Conservation (phyloP, 1,140 invertebrate genomes). For the Aphis craccivora region DNA sequence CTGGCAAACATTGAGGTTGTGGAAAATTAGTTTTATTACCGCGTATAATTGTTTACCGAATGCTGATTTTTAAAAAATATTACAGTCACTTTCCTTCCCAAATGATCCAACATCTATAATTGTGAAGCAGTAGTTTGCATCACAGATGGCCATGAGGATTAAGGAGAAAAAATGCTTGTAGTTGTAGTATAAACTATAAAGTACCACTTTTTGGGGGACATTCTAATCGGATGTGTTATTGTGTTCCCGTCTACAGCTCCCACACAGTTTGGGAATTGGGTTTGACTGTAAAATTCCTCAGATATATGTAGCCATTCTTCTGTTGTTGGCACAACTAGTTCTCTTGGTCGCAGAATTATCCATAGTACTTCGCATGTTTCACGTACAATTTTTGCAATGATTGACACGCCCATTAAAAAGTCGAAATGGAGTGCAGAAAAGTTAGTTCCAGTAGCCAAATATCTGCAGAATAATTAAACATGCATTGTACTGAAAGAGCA, state of each 20-base stretch:
- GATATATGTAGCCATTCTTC: background rate
- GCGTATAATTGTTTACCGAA: conserved; percentile 29
- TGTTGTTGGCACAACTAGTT: background rate
- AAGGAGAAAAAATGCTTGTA: conserved; percentile 32
- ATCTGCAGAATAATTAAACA: background rate
- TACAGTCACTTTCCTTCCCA: conserved; percentile 52
- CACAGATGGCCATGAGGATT: conserved; percentile 15
- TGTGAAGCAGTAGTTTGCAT: conserved; percentile 26
- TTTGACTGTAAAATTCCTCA: background rate
- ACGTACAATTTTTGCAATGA: background rate
- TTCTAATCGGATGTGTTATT: conserved; percentile 57
- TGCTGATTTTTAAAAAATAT: conserved; percentile 13
- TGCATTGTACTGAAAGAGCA: too few species aligned
- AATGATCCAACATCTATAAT: conserved; percentile 52
- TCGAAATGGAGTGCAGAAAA: background rate
- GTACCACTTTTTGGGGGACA: background rate
- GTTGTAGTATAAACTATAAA: background rate
- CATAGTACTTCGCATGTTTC: background rate
- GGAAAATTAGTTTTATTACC: conserved; percentile 29
- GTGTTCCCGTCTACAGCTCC: conserved; percentile 50
- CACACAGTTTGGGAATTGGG: background rate
- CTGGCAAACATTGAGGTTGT: background rate
- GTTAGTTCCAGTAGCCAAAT: conserved; percentile 17
- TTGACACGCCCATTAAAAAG: conserved; percentile 22
- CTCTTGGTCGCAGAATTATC: background rate